Evolutionary conservation across 2,888 invertebrate species (phyloP).

Genomic region (Drosophila mulleri): DNA sequence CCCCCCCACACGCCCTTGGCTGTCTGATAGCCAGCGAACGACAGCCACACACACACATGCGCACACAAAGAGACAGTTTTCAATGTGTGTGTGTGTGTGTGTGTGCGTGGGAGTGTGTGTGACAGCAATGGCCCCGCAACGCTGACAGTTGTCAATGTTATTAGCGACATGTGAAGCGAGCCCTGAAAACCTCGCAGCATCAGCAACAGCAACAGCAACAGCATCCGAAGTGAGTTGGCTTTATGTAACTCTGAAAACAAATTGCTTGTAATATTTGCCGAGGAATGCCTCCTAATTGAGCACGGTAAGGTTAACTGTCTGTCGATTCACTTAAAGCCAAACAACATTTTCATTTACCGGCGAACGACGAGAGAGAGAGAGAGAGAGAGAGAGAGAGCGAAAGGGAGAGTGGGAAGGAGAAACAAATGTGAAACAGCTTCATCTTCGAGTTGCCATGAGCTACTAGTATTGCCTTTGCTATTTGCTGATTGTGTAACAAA

Average conservation of each 20-base stretch:
- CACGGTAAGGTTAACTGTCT: slow-evolving; percentile 18
- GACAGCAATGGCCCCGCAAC: slow-evolving; percentile 63
- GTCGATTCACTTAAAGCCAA: slow-evolving; percentile 43
- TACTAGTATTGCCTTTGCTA: slow-evolving; percentile 30
- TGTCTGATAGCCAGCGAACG: slow-evolving; percentile 1
- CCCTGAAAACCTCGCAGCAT: slow-evolving; percentile 2
- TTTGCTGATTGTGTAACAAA: slow-evolving; percentile 78
- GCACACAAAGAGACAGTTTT: background rate
- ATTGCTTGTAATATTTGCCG: slow-evolving; percentile 26
- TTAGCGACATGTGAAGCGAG: slow-evolving; percentile 53
- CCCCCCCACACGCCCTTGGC: background rate
- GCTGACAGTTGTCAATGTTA: slow-evolving; percentile 76
- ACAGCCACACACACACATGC: background rate
- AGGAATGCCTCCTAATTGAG: slow-evolving; percentile 47
- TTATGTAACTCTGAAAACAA: slow-evolving; percentile 24
- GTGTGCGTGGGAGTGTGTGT: slow-evolving; percentile 35
- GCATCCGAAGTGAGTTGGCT: slow-evolving; percentile 24
- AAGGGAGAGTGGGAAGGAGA: background rate
- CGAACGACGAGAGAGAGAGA: background rate
- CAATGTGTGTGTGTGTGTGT: background rate
- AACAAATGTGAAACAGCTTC: slow-evolving; percentile 34
- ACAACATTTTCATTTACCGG: slow-evolving; percentile 58
- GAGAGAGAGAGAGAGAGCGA: too few species aligned
- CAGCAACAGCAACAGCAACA: background rate
- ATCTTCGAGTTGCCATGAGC: slow-evolving; percentile 32